Evolutionary conservation across 2,797 vertebrate genomes (phyloP).

Genomic region (Lutjanus argentimaculatus): DNA sequence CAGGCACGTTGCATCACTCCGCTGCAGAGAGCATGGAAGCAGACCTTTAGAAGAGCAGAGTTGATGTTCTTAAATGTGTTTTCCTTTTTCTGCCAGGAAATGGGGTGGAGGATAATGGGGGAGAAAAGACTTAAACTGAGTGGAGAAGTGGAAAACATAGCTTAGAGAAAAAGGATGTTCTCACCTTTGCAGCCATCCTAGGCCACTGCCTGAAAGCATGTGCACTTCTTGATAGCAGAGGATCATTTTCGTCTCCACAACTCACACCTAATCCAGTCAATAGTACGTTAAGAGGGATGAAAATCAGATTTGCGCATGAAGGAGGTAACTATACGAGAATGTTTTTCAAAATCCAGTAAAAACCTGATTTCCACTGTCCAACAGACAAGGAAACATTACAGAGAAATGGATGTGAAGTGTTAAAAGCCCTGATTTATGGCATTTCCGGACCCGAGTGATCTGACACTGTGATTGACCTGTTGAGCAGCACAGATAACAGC

Average conservation of each 20-base stretch:
- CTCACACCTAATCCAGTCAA: constrained; percentile 56
- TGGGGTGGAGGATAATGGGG: constrained; percentile 40
- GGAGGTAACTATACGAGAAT: constrained; percentile 29
- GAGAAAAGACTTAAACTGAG: constrained; percentile 20
- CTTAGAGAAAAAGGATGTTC: constrained; percentile 37
- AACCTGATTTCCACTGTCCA: constrained; percentile 44
- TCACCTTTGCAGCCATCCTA: constrained; percentile 34
- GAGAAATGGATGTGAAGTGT: constrained; percentile 33
- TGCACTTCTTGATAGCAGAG: constrained; percentile 7
- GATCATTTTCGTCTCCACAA: constrained; percentile 43
- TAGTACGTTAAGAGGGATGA: constrained; percentile 23
- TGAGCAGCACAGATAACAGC: constrained; percentile 18
- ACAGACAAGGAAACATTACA: constrained; percentile 35
- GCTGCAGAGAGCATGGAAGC: constrained; percentile 26
- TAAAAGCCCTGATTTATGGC: constrained; percentile 55
- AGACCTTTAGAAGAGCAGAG: constrained; percentile 41
- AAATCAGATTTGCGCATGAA: constrained; percentile 47
- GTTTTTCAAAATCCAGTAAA: constrained; percentile 41
- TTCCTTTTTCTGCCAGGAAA: constrained; percentile 57
- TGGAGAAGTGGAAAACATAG: constrained; percentile 18
- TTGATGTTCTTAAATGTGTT: constrained; percentile 55
- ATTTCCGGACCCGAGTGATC: constrained; percentile 26
- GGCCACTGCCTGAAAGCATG: constrained; percentile 35
- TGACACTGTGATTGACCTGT: constrained; percentile 33
- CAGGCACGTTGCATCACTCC: constrained; percentile 27